phyloP scores from a whole-genome alignment of 2,113 vertebrate genomes.

The Microtus richardsoni region DNA sequence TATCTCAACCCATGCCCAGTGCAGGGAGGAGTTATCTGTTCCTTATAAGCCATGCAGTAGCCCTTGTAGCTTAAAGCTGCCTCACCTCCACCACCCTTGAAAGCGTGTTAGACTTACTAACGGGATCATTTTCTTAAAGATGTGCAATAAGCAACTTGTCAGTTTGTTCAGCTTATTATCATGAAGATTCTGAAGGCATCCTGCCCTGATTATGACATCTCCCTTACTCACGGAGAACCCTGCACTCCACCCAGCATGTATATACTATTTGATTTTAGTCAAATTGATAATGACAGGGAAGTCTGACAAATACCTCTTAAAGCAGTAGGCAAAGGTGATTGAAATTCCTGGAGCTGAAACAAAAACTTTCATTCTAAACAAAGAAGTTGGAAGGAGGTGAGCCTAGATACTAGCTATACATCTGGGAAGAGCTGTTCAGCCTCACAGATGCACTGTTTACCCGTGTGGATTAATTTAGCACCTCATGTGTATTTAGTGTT shows the following conservation, averaged over 20 bases:
- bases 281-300: background rate
- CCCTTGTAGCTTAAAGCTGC: background rate
- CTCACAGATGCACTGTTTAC: background rate
- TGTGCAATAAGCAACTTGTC: slow-evolving; percentile 10
- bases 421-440: background rate
- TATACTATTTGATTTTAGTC: background rate
- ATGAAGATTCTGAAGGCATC: background rate
- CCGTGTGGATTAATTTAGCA: background rate
- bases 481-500: too few species aligned
- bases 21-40: background rate
- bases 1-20: background rate
- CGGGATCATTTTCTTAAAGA: background rate
- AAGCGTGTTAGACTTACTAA: background rate
- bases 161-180: slow-evolving; percentile 1
- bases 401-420: background rate
- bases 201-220: background rate
- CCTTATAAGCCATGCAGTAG: background rate
- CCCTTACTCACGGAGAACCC: background rate
- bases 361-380: background rate
- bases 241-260: background rate
- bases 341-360: background rate
- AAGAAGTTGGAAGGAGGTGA: background rate
- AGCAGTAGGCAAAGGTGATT: background rate
- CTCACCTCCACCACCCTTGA: background rate
- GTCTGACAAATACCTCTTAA: background rate